Evolutionary conservation across 2,113 vertebrate species (phyloP).

Genomic region (Protobothrops mucrosquamatus): DNA sequence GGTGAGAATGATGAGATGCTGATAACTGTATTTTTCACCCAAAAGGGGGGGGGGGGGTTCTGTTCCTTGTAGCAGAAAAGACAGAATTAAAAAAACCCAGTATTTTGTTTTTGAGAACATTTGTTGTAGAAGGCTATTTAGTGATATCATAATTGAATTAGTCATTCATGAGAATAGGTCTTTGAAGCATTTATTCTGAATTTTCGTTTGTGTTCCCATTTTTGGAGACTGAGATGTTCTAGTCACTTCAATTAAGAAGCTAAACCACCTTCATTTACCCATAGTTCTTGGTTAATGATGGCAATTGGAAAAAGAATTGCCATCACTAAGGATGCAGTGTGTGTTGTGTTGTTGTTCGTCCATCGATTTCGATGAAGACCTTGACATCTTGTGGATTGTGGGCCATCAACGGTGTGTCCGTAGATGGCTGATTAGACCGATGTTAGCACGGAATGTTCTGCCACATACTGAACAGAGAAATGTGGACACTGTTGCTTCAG

Average conservation of each 20-base stretch:
- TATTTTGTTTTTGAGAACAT: background rate
- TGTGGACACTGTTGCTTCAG: too few species aligned
- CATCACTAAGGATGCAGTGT: background rate
- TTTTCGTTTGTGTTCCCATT: background rate
- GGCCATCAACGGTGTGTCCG: too few species aligned
- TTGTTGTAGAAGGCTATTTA: background rate
- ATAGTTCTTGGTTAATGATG: background rate
- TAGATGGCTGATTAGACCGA: too few species aligned
- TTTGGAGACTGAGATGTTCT: background rate
- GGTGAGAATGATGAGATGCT: background rate
- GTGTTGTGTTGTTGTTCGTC: too few species aligned
- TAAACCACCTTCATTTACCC: background rate
- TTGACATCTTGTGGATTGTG: too few species aligned
- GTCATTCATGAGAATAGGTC: background rate
- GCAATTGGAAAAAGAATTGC: background rate
- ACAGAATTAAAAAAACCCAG: background rate
- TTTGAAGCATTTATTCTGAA: background rate
- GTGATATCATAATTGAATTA: background rate
- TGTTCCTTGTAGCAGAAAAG: background rate
- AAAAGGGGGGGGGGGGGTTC: rapidly evolving
- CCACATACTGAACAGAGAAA: too few species aligned
- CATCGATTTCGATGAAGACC: too few species aligned
- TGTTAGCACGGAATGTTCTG: too few species aligned
- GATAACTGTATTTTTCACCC: background rate
- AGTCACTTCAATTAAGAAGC: background rate